These are phyloP conservation scores for Laspeyria flexula DNA, from an alignment of 2,888 invertebrate genomes.

Conservation along the genomic window DNA sequence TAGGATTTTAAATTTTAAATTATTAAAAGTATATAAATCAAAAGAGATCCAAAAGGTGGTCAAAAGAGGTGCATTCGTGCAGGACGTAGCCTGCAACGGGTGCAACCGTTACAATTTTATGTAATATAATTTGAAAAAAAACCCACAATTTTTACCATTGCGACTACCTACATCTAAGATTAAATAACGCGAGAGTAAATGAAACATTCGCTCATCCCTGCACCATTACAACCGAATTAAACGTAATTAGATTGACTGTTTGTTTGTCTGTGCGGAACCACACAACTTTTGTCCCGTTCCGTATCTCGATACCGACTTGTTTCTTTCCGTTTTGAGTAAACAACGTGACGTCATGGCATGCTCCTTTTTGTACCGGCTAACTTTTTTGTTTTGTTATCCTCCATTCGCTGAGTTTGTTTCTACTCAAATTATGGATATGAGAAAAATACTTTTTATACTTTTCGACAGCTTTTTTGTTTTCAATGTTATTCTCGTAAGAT, in stretches of 20 bases:
- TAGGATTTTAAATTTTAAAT: too few relatives aligned
- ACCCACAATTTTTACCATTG: too few relatives aligned
- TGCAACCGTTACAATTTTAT: too few relatives aligned
- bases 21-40: too few relatives aligned
- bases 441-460: neutral
- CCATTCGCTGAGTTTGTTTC: slow-evolving; percentile 5
- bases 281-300: slow-evolving; percentile 50
- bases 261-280: slow-evolving; percentile 46
- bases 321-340: slow-evolving; percentile 54
- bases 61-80: too few relatives aligned
- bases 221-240: slow-evolving; percentile 30
- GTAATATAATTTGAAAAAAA: too few relatives aligned
- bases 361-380: slow-evolving; percentile 40
- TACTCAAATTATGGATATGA: slow-evolving; percentile 16
- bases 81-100: too few relatives aligned
- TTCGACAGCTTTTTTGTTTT: neutral
- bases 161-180: slow-evolving; percentile 5
- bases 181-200: slow-evolving; percentile 10
- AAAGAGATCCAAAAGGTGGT: too few relatives aligned
- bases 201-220: slow-evolving; percentile 12
- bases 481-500: neutral
- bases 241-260: slow-evolving; percentile 54
- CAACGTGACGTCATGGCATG: slow-evolving; percentile 48
- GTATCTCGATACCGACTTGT: slow-evolving; percentile 57
- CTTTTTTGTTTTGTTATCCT: slow-evolving; percentile 23